These are phyloP conservation scores for Amitus sp. DNA, from an alignment of 2,888 invertebrate species.

Conservation along the genomic window DNA sequence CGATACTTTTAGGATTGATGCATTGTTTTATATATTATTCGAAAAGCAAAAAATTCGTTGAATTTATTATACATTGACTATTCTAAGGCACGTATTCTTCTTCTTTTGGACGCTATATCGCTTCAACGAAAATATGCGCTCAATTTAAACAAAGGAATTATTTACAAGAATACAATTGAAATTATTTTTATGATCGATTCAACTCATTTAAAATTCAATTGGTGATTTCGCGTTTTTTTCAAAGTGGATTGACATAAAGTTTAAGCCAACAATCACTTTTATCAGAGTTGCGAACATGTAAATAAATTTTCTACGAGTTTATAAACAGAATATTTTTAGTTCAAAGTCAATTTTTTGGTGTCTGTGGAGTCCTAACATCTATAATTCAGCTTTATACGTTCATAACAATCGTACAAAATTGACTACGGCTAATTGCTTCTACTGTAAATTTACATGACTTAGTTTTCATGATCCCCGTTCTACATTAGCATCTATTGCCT, in stretches of 20 bases:
- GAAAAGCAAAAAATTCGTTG: no score
- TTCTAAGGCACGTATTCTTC: conserved; percentile 39
- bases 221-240: no score
- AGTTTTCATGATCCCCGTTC: no score
- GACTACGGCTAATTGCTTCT: conserved; percentile 63
- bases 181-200: no score
- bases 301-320: no score
- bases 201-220: no score
- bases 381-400: conserved; percentile 21
- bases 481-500: conserved; percentile 26
- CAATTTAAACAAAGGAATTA: no score
- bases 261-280: conserved; percentile 1
- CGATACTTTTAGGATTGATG: no score
- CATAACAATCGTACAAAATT: conserved; percentile 63
- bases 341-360: conserved; percentile 16
- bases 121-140: no score
- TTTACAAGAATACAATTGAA: no score
- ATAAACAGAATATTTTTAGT: conserved; percentile 3
- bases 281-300: not conserved
- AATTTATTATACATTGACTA: conserved; percentile 37
- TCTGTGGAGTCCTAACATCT: conserved; percentile 37
- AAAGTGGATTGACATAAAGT: no score
- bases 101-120: no score
- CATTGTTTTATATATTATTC: conserved; percentile 15
- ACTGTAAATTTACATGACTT: conserved; percentile 43